A percentile compares a stretch with the other conserved stretches of the same genome.
phyloP scores from a whole-genome alignment of 2,113 vertebrate genomes.

The Lucifuga dentata region DNA sequence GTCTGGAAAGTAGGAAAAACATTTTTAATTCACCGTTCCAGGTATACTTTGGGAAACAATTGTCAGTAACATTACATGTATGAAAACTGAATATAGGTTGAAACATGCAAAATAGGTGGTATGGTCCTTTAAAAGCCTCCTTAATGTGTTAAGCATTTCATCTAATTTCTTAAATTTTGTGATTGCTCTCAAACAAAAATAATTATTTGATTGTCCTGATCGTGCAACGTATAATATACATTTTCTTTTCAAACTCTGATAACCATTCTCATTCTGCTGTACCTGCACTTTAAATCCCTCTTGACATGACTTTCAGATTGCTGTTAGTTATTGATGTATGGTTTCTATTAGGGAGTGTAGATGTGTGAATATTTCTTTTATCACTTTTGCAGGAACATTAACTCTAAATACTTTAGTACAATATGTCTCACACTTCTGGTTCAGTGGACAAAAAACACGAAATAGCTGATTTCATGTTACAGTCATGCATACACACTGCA shows the following conservation, averaged over 20 bases:
- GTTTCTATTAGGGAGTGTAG: conserved; percentile 7
- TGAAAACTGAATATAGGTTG: too few species aligned
- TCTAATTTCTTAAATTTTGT: too few species aligned
- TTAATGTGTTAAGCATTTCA: too few species aligned
- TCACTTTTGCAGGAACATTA: neutral
- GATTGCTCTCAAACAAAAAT: conserved; percentile 35
- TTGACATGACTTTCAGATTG: conserved; percentile 11
- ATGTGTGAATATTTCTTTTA: neutral
- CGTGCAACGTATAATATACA: too few species aligned
- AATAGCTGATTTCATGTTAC: neutral
- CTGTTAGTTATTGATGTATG: conserved; percentile 10
- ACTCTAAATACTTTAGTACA: neutral
- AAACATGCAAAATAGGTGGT: too few species aligned
- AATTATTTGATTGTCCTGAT: conserved; percentile 15
- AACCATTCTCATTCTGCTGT: neutral
- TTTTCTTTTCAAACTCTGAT: too few species aligned
- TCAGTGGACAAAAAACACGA: neutral
- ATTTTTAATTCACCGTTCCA: too few species aligned
- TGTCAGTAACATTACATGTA: too few species aligned
- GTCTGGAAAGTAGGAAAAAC: too few species aligned
- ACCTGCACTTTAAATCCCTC: conserved; percentile 23
- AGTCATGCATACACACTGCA: neutral
- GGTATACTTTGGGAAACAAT: too few species aligned
- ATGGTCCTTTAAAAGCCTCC: too few species aligned
- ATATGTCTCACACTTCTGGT: neutral